phyloP scores from a whole-genome alignment of 2,888 invertebrate species.

The Geophilus truncorum region DNA sequence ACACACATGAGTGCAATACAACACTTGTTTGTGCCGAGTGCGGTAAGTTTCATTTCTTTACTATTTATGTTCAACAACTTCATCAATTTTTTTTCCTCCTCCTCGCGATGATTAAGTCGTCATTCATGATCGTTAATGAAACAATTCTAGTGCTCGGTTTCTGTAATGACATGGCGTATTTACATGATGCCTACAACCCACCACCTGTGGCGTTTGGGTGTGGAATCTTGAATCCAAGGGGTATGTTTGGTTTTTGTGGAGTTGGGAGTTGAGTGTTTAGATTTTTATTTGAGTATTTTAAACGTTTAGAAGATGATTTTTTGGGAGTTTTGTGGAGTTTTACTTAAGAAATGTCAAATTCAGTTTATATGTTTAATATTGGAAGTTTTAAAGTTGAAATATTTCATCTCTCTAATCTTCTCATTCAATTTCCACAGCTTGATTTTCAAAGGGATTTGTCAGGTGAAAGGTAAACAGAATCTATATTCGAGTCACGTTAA shows the following conservation, averaged over 20 bases:
- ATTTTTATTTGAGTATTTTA: no score
- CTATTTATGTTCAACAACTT: no score
- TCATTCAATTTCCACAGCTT: not conserved
- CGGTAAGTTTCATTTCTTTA: not conserved
- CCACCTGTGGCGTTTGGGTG: not conserved
- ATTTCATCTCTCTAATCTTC: not conserved
- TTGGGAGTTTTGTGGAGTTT: no score
- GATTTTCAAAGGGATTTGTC: not conserved
- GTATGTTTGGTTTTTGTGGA: no score
- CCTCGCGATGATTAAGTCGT: not conserved
- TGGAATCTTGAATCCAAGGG: no score
- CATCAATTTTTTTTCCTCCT: not conserved
- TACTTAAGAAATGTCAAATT: no score
- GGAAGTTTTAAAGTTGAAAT: no score
- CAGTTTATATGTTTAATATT: no score
- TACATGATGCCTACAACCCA: not conserved
- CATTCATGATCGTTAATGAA: not conserved
- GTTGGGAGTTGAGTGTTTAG: no score
- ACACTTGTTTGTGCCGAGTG: not conserved
- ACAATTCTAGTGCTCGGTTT: not conserved
- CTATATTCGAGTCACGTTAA: not conserved
- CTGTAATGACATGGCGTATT: not conserved
- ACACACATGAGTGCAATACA: not conserved
- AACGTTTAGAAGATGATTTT: no score
- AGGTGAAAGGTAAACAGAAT: not conserved